Conservation (phyloP, 2,888 invertebrate genomes). For the Orthosia gracilis region DNA sequence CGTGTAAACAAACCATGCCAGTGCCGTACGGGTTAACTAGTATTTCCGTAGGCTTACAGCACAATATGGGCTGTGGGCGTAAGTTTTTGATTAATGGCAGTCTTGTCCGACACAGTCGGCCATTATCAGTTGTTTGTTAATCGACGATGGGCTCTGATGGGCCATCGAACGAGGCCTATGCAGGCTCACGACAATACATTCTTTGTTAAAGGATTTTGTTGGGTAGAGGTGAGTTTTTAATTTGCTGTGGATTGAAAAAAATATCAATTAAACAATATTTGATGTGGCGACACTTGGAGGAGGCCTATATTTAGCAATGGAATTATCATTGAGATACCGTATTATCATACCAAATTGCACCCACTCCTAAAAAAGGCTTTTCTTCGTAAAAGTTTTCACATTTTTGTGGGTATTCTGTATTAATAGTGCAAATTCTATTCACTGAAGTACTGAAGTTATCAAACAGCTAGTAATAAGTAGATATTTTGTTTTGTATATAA, state of each 20-base stretch:
- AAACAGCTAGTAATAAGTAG: too few species aligned
- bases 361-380: not conserved
- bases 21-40: constrained; percentile 10
- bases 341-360: not conserved
- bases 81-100: constrained; percentile 63
- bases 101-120: constrained; percentile 46
- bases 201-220: constrained; percentile 37
- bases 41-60: constrained; percentile 51
- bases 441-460: too few species aligned
- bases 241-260: not conserved
- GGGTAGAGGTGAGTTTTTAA: not conserved
- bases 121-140: constrained; percentile 56
- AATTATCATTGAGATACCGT: not conserved
- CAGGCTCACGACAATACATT: constrained; percentile 18
- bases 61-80: constrained; percentile 56
- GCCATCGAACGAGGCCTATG: constrained; percentile 22
- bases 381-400: not conserved
- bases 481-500: too few species aligned
- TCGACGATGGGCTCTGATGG: constrained; percentile 42
- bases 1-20: not conserved
- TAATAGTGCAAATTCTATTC: too few species aligned
- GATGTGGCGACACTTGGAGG: too few species aligned
- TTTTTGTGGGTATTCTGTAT: not conserved
- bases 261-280: not conserved
- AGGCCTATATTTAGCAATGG: too few species aligned